These are phyloP conservation scores for Cynodonichthys magdalenae DNA, from an alignment of 2,797 vertebrate species.

Conservation along the genomic window DNA sequence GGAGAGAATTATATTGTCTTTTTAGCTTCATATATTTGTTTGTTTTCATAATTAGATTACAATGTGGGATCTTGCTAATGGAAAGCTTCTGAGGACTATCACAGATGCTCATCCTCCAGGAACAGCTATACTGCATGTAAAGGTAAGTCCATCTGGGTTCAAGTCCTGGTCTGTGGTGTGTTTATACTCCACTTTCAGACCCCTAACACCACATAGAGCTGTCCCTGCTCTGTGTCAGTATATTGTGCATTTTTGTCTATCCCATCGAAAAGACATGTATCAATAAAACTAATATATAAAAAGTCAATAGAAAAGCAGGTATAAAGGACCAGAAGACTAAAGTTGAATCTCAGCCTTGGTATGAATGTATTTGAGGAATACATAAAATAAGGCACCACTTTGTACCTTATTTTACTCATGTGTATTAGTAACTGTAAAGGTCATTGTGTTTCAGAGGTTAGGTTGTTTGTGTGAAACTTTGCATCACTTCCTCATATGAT, in stretches of 20 bases:
- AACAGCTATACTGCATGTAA: conserved; percentile 94
- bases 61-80: conserved; percentile 98
- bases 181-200: neutral
- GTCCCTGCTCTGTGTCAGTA: too few species aligned
- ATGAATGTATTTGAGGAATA: too few species aligned
- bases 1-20: neutral
- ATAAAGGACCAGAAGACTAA: too few species aligned
- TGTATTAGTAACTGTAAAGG: too few species aligned
- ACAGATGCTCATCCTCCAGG: conserved; percentile 97
- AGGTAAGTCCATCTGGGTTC: conserved; percentile 75
- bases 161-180: neutral
- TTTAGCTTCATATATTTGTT: neutral
- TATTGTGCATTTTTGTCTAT: too few species aligned
- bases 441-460: neutral
- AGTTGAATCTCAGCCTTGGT: too few species aligned
- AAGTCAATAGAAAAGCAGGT: too few species aligned
- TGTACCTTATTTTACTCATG: too few species aligned
- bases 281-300: too few species aligned
- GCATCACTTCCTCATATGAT: neutral
- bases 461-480: neutral
- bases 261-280: too few species aligned
- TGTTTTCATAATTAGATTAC: conserved; percentile 84
- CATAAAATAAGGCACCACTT: too few species aligned
- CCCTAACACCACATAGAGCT: too few species aligned
- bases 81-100: conserved; percentile 94